Evolutionary conservation across 2,797 vertebrate genomes (phyloP).

Genomic region (Poeciliopsis infans): DNA sequence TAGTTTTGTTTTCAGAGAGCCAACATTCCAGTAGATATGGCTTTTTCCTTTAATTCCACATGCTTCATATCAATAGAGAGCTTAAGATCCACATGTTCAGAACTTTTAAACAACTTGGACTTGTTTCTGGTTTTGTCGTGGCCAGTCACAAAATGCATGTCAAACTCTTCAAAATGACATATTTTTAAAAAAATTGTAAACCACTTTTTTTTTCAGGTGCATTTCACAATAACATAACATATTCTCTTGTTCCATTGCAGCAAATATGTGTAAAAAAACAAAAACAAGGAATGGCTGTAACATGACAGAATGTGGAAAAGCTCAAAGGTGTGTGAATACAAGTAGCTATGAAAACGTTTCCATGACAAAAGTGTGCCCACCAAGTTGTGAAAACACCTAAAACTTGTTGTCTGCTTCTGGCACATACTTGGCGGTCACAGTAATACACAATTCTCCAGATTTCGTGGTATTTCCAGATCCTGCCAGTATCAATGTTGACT

Average conservation of each 20-base stretch:
- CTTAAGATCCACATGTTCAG: too few species aligned
- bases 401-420: constrained; percentile 23
- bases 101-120: too few species aligned
- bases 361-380: constrained; percentile 23
- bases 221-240: neutral
- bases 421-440: constrained; percentile 11
- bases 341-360: neutral
- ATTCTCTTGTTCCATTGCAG: neutral
- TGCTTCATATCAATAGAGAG: too few species aligned
- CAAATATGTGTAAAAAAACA: too few species aligned
- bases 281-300: neutral
- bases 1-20: too few species aligned
- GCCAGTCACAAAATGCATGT: neutral
- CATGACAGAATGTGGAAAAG: neutral
- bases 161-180: neutral
- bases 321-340: neutral
- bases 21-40: too few species aligned
- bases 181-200: neutral
- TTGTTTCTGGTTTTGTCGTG: too few species aligned
- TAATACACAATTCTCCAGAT: constrained; percentile 32
- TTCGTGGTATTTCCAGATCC: constrained; percentile 43
- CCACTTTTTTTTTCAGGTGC: neutral
- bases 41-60: too few species aligned
- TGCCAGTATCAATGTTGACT: constrained; percentile 50
- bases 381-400: constrained; percentile 37